These are phyloP conservation scores for Brassicogethes aeneus DNA, from an alignment of 2,888 invertebrate species.

Conservation along the genomic window DNA sequence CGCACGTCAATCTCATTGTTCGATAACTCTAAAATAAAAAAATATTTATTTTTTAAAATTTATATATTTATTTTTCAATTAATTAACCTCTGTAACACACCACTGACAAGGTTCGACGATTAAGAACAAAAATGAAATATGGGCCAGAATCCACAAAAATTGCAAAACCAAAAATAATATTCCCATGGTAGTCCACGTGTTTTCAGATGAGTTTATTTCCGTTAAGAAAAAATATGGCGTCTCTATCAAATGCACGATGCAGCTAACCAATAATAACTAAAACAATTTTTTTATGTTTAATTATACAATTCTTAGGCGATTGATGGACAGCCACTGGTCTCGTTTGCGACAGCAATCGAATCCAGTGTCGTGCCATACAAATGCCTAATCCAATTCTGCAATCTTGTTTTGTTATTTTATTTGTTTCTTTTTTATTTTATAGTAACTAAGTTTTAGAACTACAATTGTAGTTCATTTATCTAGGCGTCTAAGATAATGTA, in stretches of 20 bases:
- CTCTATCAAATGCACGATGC: not conserved
- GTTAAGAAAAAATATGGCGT: not conserved
- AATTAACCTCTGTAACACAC: not conserved
- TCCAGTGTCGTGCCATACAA: too few relatives aligned
- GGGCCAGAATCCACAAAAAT: not conserved
- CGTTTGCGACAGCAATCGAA: too few relatives aligned
- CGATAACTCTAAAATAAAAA: not conserved
- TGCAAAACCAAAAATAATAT: not conserved
- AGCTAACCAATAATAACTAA: not conserved
- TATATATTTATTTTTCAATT: not conserved
- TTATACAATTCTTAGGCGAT: too few relatives aligned
- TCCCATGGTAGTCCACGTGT: too few relatives aligned
- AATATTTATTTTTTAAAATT: not conserved
- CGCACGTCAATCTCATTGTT: not conserved
- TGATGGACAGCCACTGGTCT: too few relatives aligned
- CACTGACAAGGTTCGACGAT: not conserved
- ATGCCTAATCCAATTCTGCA: too few relatives aligned
- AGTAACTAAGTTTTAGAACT: too few relatives aligned
- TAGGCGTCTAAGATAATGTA: too few relatives aligned
- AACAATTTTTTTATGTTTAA: not conserved
- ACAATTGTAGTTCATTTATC: too few relatives aligned
- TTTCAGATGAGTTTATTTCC: too few relatives aligned
- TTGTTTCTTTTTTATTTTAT: too few relatives aligned
- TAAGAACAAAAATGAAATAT: not conserved
- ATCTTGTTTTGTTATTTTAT: too few relatives aligned